phyloP scores from a whole-genome alignment of 2,888 invertebrate species.

The Pycnomerus fuliginosus region DNA sequence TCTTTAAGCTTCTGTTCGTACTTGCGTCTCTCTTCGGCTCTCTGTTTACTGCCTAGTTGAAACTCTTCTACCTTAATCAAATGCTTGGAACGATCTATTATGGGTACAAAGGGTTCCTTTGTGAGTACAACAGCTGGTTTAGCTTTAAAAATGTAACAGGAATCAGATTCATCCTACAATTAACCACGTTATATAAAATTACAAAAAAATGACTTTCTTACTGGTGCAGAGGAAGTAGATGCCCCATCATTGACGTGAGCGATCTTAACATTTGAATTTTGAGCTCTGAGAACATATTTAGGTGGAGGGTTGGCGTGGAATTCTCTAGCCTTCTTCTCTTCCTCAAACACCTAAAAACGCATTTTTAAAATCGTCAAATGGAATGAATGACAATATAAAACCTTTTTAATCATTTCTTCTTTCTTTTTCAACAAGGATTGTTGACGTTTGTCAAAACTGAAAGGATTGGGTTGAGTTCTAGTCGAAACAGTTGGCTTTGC shows the following conservation, averaged over 20 bases:
- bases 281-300: constrained; percentile 25
- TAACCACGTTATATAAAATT: constrained; percentile 3
- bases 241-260: constrained; percentile 10
- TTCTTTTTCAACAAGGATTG: constrained; percentile 58
- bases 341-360: constrained; percentile 51
- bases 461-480: constrained; percentile 54
- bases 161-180: constrained; percentile 3
- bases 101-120: constrained; percentile 66
- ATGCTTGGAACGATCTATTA: constrained; percentile 54
- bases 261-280: constrained; percentile 5
- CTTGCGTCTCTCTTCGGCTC: constrained; percentile 62
- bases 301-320: constrained; percentile 74
- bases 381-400: constrained; percentile 10
- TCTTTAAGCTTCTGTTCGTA: constrained; percentile 62
- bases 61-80: constrained; percentile 57
- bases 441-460: constrained; percentile 70
- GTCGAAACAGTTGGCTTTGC: neutral
- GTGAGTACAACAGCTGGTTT: constrained; percentile 61
- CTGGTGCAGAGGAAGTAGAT: no score
- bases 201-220: constrained; percentile 40
- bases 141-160: constrained; percentile 60
- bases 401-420: constrained; percentile 61
- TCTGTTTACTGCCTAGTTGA: constrained; percentile 63
- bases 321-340: constrained; percentile 60
- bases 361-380: neutral